Percentiles rank a stretch among this genome's conserved stretches.
phyloP scores from a whole-genome alignment of 2,888 invertebrate species.

The Oxystoma pomonae region DNA sequence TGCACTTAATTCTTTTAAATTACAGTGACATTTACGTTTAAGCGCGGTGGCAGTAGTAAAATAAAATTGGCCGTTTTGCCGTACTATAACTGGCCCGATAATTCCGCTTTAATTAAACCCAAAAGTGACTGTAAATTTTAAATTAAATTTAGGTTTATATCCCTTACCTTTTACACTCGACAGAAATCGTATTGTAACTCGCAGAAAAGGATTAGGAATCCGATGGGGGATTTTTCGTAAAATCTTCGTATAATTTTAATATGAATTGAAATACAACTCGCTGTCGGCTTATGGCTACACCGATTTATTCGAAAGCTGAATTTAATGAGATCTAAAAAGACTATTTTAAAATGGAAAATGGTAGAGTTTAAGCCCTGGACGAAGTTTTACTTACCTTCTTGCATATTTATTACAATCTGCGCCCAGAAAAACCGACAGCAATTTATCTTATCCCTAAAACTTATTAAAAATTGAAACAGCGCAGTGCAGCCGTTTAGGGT shows the following conservation, averaged over 20 bases:
- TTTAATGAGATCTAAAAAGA: not conserved
- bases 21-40: no score
- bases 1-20: no score
- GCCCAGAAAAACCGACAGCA: not conserved
- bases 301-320: not conserved
- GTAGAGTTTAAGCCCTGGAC: not conserved
- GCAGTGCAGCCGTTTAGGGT: not conserved
- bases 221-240: not conserved
- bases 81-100: slow-evolving; percentile 6
- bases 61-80: not conserved
- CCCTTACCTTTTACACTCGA: not conserved
- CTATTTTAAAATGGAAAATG: not conserved
- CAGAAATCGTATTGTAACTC: not conserved
- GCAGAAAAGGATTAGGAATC: not conserved
- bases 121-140: slow-evolving; percentile 19
- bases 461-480: not conserved
- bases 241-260: not conserved
- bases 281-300: not conserved
- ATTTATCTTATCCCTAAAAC: not conserved
- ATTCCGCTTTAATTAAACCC: slow-evolving; percentile 23
- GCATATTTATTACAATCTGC: not conserved
- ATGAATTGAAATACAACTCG: not conserved
- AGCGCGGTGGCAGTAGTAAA: not conserved
- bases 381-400: not conserved
- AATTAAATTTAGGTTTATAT: slow-evolving; percentile 2